A percentile compares a stretch with the other conserved stretches of the same genome.
These are phyloP conservation scores for Amiota communis DNA, from an alignment of 2,888 invertebrate species.

Conservation along the genomic window DNA sequence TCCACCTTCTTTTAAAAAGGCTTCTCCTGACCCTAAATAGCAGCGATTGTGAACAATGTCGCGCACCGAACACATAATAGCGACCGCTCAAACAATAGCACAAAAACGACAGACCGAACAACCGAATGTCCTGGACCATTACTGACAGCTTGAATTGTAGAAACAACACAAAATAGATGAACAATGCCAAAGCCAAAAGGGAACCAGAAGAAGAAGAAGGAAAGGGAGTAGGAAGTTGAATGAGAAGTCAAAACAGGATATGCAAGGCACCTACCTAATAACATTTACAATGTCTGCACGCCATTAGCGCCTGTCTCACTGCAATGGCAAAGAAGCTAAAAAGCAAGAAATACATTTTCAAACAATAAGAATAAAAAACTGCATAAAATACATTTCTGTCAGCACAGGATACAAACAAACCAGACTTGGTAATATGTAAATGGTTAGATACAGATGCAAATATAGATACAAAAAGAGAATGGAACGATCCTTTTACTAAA, in stretches of 20 bases:
- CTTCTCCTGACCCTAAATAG: constrained; percentile 40
- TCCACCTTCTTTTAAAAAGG: too few species aligned
- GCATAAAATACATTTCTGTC: not conserved
- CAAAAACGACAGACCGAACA: not conserved
- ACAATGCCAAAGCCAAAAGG: constrained; percentile 20
- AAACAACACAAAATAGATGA: constrained; percentile 47
- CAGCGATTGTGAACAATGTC: constrained; percentile 40
- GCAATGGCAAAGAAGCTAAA: constrained; percentile 14
- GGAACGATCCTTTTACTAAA: not conserved
- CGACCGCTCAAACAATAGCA: constrained; percentile 50
- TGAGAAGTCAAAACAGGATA: constrained; percentile 47
- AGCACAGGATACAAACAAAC: too few species aligned
- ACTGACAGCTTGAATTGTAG: constrained; percentile 19
- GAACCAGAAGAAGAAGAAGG: constrained; percentile 6
- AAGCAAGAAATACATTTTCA: constrained; percentile 16
- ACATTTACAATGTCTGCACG: constrained; percentile 51
- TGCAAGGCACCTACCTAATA: constrained; percentile 63
- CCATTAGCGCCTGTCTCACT: constrained; percentile 37
- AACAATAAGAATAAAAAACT: not conserved
- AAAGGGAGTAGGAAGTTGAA: constrained; percentile 5
- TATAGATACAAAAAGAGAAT: too few species aligned
- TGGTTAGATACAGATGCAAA: too few species aligned
- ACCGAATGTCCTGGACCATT: constrained; percentile 20
- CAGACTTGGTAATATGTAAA: too few species aligned
- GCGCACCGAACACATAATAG: constrained; percentile 49